Evolutionary conservation across 2,888 invertebrate genomes (phyloP).

Genomic region (Nymphalis c-album): DNA sequence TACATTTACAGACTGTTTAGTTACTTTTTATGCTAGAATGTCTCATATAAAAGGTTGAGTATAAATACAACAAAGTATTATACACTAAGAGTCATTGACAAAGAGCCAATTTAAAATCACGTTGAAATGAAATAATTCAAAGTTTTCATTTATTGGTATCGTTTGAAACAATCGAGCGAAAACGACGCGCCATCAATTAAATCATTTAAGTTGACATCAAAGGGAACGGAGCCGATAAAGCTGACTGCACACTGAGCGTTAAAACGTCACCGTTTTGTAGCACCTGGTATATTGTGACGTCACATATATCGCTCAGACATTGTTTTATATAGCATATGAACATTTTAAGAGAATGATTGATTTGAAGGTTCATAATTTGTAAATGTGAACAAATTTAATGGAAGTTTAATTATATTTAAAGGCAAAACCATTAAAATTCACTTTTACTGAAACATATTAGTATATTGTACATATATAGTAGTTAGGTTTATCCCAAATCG

Average conservation of each 20-base stretch:
- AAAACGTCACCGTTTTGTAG: background rate
- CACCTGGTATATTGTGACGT: background rate
- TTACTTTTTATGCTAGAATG: no score
- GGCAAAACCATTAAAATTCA: no score
- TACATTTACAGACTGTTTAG: no score
- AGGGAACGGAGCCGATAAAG: slow-evolving; percentile 23
- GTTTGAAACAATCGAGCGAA: slow-evolving; percentile 24
- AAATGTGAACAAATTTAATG: no score
- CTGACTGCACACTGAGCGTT: slow-evolving; percentile 12
- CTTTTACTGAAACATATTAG: no score
- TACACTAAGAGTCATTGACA: slow-evolving; percentile 15
- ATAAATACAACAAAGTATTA: background rate
- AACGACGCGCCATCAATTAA: slow-evolving; percentile 32
- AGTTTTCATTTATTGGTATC: slow-evolving; percentile 23
- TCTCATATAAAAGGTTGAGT: background rate
- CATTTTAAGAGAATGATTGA: no score
- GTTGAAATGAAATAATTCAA: slow-evolving; percentile 21
- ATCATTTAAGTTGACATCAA: slow-evolving; percentile 35
- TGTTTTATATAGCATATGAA: background rate
- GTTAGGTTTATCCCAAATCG: no score
- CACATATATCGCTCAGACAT: background rate
- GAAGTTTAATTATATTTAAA: no score
- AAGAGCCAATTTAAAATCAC: slow-evolving; percentile 19
- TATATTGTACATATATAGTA: no score
- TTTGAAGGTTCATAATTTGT: no score